phyloP scores from a whole-genome alignment of 2,113 vertebrate species.

The Canis aureus region DNA sequence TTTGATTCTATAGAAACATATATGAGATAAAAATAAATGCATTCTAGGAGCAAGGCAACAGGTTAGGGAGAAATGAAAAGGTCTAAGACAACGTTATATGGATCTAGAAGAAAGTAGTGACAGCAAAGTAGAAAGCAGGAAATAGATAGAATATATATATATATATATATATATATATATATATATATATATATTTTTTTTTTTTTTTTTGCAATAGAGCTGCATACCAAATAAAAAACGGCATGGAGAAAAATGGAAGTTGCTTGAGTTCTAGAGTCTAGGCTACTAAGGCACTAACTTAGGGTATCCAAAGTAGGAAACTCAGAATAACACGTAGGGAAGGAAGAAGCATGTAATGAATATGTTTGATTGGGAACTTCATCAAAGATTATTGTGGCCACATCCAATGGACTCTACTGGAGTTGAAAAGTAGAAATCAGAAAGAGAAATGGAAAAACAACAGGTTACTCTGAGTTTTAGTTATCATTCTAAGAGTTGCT shows the following conservation, averaged over 20 bases:
- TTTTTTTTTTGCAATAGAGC: neutral
- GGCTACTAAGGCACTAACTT: neutral
- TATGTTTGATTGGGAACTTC: neutral
- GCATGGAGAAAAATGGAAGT: neutral
- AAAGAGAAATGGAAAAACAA: neutral
- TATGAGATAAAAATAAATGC: neutral
- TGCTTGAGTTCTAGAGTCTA: neutral
- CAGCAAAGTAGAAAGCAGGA: neutral
- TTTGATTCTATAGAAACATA: neutral
- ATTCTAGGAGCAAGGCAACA: neutral
- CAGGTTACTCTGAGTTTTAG: neutral
- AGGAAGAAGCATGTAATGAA: neutral
- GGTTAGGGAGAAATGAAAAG: neutral
- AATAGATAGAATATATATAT: neutral
- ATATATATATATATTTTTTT: too few species aligned
- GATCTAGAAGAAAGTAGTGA: neutral
- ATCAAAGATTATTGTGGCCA: neutral
- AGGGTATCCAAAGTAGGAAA: neutral
- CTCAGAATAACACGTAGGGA: accelerated
- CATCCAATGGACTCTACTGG: neutral
- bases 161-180: too few species aligned
- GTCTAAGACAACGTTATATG: neutral
- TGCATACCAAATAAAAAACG: neutral
- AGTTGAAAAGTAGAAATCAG: neutral
- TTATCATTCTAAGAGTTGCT: neutral